Evolutionary conservation across 2,888 invertebrate species (phyloP), one percentile per base, ranked within the genome.

Genomic region (Linnaemya tessellans): DNA sequence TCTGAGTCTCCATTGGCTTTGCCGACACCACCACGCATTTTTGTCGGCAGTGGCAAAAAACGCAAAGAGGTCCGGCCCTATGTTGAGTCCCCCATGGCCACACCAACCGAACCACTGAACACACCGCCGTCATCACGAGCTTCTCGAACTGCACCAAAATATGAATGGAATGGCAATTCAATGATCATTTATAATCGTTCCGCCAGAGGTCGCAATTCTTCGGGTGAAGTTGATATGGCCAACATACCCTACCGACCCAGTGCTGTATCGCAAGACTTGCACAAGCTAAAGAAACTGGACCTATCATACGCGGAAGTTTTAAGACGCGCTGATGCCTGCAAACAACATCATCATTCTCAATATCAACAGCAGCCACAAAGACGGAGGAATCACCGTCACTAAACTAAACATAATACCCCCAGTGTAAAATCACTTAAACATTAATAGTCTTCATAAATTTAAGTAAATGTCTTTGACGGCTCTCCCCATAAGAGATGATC

Each of bases 291-390:
- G 90, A 95, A 96, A 90, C 93, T 97, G 71, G 97, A 97, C 89
- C 94, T 96, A 90, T 96, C 97, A 15, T 97, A 97, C 91, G 97
- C 97, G 8, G 97, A 97, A 92, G 97, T 96, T 22, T 93, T 97
- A 86, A 94, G 96, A 87, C 95, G 96, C 91, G 95, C 92, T 10
- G 93, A 92, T 84, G 90, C 90, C 80, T 92, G 92, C 75, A 92
- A 91, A 80, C 90, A 90, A 22, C 84, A 86, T 46, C 86, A 89
- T 35, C 86, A 89, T 56, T 88, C 79, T 22, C 80, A 87, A 65
- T 88, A 89, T 3, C 79, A 84, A 51, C 88, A 86, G 74, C 87
- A 87, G 67, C 84, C 84, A 25, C 87, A 88, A 68, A 88, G 88
- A 70, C 87, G 81, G 60, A 83, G 70, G 62, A 85, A 75, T 43